phyloP scores from a whole-genome alignment of 1,140 invertebrate genomes.

The Ips nitidus region DNA sequence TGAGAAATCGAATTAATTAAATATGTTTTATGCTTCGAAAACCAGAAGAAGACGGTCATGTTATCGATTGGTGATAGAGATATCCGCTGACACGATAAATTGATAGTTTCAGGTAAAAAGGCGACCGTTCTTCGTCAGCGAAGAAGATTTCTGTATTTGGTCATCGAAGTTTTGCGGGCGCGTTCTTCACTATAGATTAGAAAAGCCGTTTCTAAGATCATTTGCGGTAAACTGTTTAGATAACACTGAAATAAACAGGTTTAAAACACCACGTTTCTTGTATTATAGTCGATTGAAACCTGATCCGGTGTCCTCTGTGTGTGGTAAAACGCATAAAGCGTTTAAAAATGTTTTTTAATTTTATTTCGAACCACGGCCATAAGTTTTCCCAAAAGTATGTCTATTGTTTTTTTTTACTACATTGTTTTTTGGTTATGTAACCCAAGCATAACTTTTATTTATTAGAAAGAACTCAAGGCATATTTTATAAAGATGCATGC shows the following conservation, averaged over 20 bases:
- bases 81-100: conserved; percentile 16
- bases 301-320: not conserved
- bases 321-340: conserved; percentile 1
- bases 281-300: not conserved
- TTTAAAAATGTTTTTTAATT: conserved; percentile 1
- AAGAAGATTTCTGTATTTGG: too few species aligned
- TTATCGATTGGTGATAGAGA: conserved; percentile 20
- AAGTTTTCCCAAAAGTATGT: not conserved
- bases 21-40: conserved; percentile 13
- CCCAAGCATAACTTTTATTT: not conserved
- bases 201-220: not conserved
- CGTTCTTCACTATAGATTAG: too few species aligned
- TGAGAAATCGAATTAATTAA: conserved; percentile 20
- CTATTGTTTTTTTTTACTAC: not conserved
- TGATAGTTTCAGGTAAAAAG: conserved; percentile 12
- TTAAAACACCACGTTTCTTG: not conserved
- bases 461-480: not conserved
- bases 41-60: conserved; percentile 13
- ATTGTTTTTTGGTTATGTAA: not conserved
- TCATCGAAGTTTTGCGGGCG: not conserved
- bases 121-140: not conserved
- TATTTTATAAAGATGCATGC: too few species aligned
- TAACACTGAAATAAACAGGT: not conserved
- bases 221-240: not conserved
- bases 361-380: not conserved